phyloP scores from a whole-genome alignment of 1,140 invertebrate species.

The Drosophila albomicans region DNA sequence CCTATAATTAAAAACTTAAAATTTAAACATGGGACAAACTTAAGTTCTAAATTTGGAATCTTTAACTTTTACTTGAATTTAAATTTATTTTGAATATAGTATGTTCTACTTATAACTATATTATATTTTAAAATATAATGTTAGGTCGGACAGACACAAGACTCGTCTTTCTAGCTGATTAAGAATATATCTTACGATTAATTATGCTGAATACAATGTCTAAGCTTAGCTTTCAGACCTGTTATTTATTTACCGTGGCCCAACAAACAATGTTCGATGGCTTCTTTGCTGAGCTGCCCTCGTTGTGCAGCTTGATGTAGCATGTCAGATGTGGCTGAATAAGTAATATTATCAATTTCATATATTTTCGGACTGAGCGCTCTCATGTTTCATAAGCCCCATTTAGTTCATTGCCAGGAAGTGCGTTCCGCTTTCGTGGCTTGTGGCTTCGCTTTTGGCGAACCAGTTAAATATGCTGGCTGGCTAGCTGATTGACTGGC shows the following conservation, averaged over 20 bases:
- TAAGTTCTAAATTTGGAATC: too few relatives aligned
- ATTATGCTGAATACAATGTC: too few relatives aligned
- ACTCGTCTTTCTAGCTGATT: too few relatives aligned
- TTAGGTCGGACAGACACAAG: too few relatives aligned
- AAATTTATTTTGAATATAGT: too few relatives aligned
- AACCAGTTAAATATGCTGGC: conserved; percentile 61
- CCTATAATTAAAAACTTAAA: too few relatives aligned
- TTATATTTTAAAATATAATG: too few relatives aligned
- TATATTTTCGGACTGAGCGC: conserved; percentile 37
- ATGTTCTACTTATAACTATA: too few relatives aligned
- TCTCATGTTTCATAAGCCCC: conserved; percentile 74
- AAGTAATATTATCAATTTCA: conserved; percentile 41
- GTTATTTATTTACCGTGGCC: neutral
- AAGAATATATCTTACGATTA: too few relatives aligned
- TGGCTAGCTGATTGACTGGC: conserved; percentile 10
- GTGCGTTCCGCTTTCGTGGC: conserved; percentile 64
- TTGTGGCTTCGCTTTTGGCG: conserved; percentile 49
- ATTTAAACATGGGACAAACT: too few relatives aligned
- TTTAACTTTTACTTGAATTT: too few relatives aligned
- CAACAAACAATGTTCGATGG: too few relatives aligned
- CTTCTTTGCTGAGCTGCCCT: conserved; percentile 35
- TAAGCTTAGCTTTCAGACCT: neutral
- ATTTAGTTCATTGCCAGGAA: conserved; percentile 79
- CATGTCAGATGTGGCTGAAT: conserved; percentile 9
- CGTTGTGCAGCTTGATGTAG: conserved; percentile 10